A percentile compares a stretch with the other conserved stretches of the same genome.
These are phyloP conservation scores for Sinella curviseta DNA, from an alignment of 1,140 invertebrate species.

Conservation along the genomic window DNA sequence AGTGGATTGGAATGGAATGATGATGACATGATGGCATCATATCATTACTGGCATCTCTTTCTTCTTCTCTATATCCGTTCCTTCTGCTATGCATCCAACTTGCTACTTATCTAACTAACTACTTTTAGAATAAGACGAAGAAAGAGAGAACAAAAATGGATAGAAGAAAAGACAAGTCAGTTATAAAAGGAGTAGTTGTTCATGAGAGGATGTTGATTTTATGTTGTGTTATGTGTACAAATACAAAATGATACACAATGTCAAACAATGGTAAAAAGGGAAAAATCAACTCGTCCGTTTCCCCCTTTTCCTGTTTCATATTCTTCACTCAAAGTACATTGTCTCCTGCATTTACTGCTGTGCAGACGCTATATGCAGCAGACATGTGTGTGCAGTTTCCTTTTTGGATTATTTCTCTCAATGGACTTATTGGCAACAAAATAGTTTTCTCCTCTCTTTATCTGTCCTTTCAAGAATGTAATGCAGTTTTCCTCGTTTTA, in stretches of 20 bases:
- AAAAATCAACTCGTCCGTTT: background rate
- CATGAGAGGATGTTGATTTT: background rate
- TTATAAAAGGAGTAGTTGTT: background rate
- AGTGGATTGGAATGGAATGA: background rate
- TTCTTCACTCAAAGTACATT: background rate
- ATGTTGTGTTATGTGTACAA: background rate
- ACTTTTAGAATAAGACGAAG: background rate
- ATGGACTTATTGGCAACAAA: background rate
- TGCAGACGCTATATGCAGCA: background rate
- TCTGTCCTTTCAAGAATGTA: background rate
- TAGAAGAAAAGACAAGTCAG: background rate
- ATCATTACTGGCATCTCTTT: background rate
- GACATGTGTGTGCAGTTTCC: background rate
- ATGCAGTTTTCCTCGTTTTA: background rate
- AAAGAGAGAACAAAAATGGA: background rate
- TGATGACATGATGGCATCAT: background rate
- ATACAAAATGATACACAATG: background rate
- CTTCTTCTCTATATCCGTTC: too few species aligned
- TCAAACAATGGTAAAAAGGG: background rate
- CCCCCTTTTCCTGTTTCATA: background rate
- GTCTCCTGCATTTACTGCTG: background rate
- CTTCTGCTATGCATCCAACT: too few species aligned
- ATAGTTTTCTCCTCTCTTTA: background rate
- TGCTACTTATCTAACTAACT: background rate
- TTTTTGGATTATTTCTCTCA: background rate